These are phyloP conservation scores for Bos indicus DNA, from an alignment of 2,113 vertebrate genomes.

Conservation along the genomic window DNA sequence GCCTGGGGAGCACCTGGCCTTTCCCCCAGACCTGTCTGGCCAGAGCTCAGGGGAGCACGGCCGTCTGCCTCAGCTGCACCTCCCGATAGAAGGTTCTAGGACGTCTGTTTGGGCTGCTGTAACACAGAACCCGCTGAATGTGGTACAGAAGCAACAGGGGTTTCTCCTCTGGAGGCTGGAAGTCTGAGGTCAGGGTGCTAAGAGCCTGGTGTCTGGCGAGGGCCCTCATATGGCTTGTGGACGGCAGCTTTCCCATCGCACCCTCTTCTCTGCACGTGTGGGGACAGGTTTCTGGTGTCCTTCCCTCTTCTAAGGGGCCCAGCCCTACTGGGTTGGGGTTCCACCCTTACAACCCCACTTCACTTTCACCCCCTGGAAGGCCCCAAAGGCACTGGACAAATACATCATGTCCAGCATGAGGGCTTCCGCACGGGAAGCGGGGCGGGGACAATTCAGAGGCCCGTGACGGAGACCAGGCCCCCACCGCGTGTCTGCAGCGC, in stretches of 20 bases:
- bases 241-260: fast-evolving
- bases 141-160: background rate
- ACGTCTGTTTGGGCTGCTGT: background rate
- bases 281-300: background rate
- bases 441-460: fast-evolving
- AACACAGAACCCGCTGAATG: fast-evolving
- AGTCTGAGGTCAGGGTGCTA: background rate
- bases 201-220: background rate
- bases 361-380: fast-evolving
- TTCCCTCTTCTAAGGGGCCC: background rate
- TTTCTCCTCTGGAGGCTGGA: background rate
- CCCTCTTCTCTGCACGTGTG: fast-evolving
- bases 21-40: background rate
- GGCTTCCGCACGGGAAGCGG: no score
- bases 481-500: fast-evolving
- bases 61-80: no score
- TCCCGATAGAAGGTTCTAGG: background rate
- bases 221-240: fast-evolving
- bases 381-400: background rate
- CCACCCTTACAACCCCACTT: no score
- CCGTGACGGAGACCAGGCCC: background rate
- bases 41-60: fast-evolving
- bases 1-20: fast-evolving
- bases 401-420: fast-evolving
- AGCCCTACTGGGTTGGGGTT: fast-evolving